phyloP scores from a whole-genome alignment of 2,113 vertebrate species.

The Neotoma lepida region DNA sequence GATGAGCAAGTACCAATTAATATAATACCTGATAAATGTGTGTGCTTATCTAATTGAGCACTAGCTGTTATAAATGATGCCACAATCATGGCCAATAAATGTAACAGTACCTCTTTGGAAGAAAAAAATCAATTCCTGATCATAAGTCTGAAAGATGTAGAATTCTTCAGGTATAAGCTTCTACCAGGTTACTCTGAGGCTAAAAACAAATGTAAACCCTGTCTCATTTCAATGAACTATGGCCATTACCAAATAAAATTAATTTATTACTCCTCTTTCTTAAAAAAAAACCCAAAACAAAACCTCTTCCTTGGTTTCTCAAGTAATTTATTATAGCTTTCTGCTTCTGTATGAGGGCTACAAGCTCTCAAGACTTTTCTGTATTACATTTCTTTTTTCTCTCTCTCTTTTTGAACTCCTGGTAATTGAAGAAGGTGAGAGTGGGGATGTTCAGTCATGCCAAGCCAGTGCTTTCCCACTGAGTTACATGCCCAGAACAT shows the following conservation, averaged over 20 bases:
- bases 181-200: too few species aligned
- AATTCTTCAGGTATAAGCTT: not conserved
- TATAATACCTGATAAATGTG: not conserved
- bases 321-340: not conserved
- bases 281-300: too few species aligned
- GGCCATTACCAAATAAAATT: not conserved
- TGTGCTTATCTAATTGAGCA: too few species aligned
- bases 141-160: not conserved
- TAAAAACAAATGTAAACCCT: not conserved
- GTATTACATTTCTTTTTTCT: not conserved
- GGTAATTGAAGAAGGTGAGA: not conserved
- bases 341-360: not conserved
- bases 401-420: not conserved
- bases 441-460: rapidly evolving
- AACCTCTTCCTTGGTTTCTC: not conserved
- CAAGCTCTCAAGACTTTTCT: not conserved
- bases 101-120: not conserved
- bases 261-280: not conserved
- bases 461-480: too few species aligned
- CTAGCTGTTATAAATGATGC: not conserved
- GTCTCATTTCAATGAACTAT: not conserved
- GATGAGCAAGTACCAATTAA: not conserved
- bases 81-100: not conserved
- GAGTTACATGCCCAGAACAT: too few species aligned
- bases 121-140: not conserved